A percentile compares a stretch with the other conserved stretches of the same genome.
Conservation (phyloP, 2,113 vertebrate species). For the Carlito syrichta region DNA sequence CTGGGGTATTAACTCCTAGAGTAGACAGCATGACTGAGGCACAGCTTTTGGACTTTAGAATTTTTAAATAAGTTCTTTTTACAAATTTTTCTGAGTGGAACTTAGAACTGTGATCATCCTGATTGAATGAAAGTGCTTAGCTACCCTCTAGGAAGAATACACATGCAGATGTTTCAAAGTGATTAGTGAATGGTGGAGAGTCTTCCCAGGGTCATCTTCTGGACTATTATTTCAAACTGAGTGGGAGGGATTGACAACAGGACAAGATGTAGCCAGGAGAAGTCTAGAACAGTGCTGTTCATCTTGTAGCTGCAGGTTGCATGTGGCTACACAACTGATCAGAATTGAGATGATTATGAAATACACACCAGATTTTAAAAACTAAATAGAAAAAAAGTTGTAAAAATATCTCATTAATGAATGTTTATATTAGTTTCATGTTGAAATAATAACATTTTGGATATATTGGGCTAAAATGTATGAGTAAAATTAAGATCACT, state of each 20-base stretch:
- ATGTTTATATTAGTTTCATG: not conserved
- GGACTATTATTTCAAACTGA: not conserved
- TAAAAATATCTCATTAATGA: not conserved
- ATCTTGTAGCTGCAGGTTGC: not conserved
- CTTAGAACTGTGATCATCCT: not conserved
- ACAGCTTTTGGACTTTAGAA: not conserved
- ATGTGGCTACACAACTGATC: not conserved
- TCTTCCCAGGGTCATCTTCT: not conserved
- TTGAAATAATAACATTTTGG: conserved; percentile 24
- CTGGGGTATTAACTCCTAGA: not conserved
- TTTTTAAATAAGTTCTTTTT: not conserved
- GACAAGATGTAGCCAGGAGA: not conserved
- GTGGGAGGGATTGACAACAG: not conserved
- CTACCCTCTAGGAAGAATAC: not conserved
- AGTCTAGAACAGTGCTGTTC: not conserved
- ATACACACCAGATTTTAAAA: not conserved
- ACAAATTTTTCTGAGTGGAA: not conserved
- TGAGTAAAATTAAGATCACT: not conserved
- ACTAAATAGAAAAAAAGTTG: not conserved
- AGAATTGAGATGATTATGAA: not conserved
- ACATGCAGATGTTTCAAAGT: not conserved
- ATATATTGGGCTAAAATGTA: not conserved
- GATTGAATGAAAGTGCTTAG: not conserved
- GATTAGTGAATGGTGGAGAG: not conserved
- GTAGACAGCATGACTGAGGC: not conserved